phyloP scores from a whole-genome alignment of 2,113 vertebrate genomes.

The Cairina moschata region DNA sequence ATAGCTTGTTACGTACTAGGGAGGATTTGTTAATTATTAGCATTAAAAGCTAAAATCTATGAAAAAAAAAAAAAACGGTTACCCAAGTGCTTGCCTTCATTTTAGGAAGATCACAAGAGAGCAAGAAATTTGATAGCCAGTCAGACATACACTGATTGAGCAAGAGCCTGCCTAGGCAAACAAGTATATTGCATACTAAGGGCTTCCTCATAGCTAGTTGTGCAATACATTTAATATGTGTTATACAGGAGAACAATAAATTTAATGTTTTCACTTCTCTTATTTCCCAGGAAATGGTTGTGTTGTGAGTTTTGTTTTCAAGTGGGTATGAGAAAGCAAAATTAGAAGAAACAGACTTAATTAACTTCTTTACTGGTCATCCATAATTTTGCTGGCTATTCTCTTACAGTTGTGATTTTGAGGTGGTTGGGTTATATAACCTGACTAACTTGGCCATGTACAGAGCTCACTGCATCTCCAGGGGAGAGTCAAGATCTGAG shows the following conservation, averaged over 20 bases:
- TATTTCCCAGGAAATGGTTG: background rate
- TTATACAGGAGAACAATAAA: background rate
- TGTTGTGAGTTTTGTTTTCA: background rate
- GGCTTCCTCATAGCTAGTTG: background rate
- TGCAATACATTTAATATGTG: background rate
- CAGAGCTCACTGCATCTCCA: background rate
- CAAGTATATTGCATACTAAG: background rate
- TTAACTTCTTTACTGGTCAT: background rate
- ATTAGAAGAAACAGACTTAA: background rate
- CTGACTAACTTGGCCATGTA: background rate
- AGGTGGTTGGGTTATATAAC: background rate
- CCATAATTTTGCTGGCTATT: background rate
- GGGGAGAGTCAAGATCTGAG: background rate
- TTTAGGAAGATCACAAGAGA: background rate
- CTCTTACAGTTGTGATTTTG: background rate
- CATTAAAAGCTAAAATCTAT: background rate
- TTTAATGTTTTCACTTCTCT: background rate
- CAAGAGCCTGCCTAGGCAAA: background rate
- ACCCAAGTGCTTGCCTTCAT: background rate
- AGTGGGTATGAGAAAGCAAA: background rate
- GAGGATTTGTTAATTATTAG: background rate
- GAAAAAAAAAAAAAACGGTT: background rate
- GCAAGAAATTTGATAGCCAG: background rate
- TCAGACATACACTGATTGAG: background rate
- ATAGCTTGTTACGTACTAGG: background rate